These are phyloP conservation scores for Okamejei kenojei DNA, from an alignment of 2,797 vertebrate species.

Conservation along the genomic window DNA sequence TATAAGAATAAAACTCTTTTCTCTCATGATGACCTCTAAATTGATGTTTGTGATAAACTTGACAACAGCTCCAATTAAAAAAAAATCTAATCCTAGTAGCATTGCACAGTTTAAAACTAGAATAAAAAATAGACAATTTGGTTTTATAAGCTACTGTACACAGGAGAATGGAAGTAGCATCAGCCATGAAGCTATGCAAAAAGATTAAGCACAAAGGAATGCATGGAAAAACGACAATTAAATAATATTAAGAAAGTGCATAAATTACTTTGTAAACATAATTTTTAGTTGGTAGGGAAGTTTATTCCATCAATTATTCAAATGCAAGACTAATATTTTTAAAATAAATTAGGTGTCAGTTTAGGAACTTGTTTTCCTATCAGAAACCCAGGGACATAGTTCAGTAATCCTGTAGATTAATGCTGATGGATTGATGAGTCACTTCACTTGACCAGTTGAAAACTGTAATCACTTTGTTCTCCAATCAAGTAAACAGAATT, in stretches of 20 bases:
- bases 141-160: background rate
- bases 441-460: background rate
- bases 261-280: background rate
- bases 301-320: background rate
- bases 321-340: background rate
- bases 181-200: background rate
- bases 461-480: background rate
- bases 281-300: background rate
- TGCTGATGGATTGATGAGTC: background rate
- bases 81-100: background rate
- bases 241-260: background rate
- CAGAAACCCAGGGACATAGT: background rate
- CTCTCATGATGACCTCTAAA: background rate
- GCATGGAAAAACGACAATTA: background rate
- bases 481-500: constrained; percentile 1
- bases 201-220: background rate
- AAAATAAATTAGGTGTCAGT: background rate
- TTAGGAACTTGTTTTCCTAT: background rate
- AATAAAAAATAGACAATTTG: background rate
- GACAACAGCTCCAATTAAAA: no score
- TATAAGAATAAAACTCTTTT: background rate
- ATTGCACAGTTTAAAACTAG: background rate
- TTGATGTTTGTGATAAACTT: background rate
- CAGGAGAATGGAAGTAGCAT: background rate
- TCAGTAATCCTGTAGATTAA: background rate